phyloP scores from a whole-genome alignment of 2,113 vertebrate species.

The Deroptyus accipitrinus region DNA sequence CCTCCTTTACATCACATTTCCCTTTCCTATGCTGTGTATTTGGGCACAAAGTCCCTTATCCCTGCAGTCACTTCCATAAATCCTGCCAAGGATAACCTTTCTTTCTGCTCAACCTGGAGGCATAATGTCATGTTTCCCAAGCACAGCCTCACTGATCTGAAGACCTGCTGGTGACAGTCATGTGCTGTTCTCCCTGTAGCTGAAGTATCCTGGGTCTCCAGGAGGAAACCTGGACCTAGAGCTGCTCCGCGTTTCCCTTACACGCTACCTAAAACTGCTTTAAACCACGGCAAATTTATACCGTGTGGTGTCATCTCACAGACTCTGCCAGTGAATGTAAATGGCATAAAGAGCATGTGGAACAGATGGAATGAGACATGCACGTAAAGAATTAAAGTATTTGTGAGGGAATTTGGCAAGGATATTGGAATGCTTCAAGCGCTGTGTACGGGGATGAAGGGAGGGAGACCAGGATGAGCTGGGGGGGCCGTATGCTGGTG shows the following conservation, averaged over 20 bases:
- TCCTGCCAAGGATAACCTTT: not conserved
- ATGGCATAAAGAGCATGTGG: constrained; percentile 69
- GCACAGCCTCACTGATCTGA: not conserved
- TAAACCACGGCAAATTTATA: not conserved
- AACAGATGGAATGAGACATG: constrained; percentile 71
- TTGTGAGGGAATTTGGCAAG: constrained; percentile 69
- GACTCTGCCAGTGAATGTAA: constrained; percentile 60
- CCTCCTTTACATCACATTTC: not conserved
- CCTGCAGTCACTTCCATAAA: not conserved
- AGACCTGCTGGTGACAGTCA: not conserved
- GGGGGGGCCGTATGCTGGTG: constrained; percentile 16
- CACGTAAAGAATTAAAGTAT: constrained; percentile 69
- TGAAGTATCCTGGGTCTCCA: not conserved
- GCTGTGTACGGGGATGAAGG: constrained; percentile 13
- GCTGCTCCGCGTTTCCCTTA: not conserved
- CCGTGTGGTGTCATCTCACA: constrained; percentile 59
- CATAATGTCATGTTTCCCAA: not conserved
- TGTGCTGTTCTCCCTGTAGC: not conserved
- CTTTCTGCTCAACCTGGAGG: not conserved
- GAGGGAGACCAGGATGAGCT: constrained; percentile 36
- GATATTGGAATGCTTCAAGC: constrained; percentile 60
- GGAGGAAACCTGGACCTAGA: not conserved
- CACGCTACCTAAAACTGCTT: not conserved
- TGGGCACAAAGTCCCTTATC: not conserved
- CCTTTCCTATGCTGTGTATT: not conserved